These are phyloP conservation scores for Chymomyza caudatula DNA, from an alignment of 2,888 invertebrate genomes.

Conservation along the genomic window DNA sequence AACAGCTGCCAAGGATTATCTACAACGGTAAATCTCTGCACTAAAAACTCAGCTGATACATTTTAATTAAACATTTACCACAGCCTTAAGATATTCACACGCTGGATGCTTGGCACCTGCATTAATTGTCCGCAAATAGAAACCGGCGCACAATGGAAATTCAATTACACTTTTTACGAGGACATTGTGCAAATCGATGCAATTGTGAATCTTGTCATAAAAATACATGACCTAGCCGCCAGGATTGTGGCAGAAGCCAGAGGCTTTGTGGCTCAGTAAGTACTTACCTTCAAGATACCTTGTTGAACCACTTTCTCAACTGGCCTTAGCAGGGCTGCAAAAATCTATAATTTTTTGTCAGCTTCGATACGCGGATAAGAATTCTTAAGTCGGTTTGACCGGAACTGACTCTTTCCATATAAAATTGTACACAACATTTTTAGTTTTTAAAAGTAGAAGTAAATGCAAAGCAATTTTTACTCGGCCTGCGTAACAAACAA, in stretches of 20 bases:
- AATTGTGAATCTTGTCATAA: constrained; percentile 83
- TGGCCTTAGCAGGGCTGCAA: no score
- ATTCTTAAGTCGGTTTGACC: no score
- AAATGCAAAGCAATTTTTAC: no score
- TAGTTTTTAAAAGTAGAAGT: no score
- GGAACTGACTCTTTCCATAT: no score
- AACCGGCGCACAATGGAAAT: constrained; percentile 78
- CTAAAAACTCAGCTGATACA: background rate
- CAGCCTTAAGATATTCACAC: constrained; percentile 86
- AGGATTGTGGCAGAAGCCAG: constrained; percentile 83
- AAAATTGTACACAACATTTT: no score
- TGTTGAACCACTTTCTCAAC: no score
- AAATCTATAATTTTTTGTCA: no score
- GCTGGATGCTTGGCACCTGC: constrained; percentile 93
- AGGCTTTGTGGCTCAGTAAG: constrained; percentile 54
- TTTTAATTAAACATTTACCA: constrained; percentile 10
- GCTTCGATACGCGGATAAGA: no score
- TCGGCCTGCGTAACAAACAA: no score
- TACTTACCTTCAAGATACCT: constrained; percentile 2
- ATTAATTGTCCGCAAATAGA: constrained; percentile 81
- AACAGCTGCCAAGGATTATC: constrained; percentile 86
- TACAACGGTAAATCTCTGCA: constrained; percentile 81
- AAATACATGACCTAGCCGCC: constrained; percentile 84
- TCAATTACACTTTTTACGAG: constrained; percentile 87
- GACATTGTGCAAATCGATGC: constrained; percentile 85